Percentiles rank a stretch among this genome's conserved stretches.
Conservation (phyloP, 2,888 invertebrate species). For the Hydraecia micacea region DNA sequence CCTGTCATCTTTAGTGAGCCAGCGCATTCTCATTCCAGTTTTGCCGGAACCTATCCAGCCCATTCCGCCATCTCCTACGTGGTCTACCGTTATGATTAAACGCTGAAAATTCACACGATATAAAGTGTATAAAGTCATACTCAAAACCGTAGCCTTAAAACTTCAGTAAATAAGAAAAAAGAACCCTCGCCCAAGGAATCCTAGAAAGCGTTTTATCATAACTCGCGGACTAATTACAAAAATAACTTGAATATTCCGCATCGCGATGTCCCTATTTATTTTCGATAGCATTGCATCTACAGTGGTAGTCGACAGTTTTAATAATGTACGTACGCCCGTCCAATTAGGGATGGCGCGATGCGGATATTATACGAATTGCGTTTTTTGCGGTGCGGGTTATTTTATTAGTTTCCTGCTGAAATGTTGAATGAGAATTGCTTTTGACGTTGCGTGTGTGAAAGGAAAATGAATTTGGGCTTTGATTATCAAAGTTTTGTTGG, state of each 20-base stretch:
- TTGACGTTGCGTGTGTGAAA: slow-evolving; percentile 47
- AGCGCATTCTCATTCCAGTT: too few species aligned
- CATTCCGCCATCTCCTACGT: too few species aligned
- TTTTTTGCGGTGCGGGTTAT: slow-evolving; percentile 57
- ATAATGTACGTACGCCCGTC: slow-evolving; percentile 67
- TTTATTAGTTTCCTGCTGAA: slow-evolving; percentile 59
- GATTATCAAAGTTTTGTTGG: slow-evolving; percentile 40
- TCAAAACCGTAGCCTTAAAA: background rate
- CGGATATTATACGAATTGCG: slow-evolving; percentile 58
- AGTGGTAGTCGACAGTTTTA: slow-evolving; percentile 72
- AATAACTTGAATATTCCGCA: slow-evolving; percentile 50
- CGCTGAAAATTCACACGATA: background rate
- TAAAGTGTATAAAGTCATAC: background rate
- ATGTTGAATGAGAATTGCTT: slow-evolving; percentile 51
- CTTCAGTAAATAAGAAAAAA: slow-evolving; percentile 16
- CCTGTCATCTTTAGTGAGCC: too few species aligned
- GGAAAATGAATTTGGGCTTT: slow-evolving; percentile 31
- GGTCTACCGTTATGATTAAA: too few species aligned
- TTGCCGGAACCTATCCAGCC: too few species aligned
- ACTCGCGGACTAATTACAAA: slow-evolving; percentile 60
- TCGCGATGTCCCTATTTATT: slow-evolving; percentile 54
- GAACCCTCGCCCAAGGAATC: slow-evolving; percentile 53
- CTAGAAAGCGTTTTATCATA: slow-evolving; percentile 57
- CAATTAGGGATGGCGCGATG: slow-evolving; percentile 64
- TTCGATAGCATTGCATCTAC: slow-evolving; percentile 63